Base-by-base conservation (phyloP, 64 coral and sea anemone genomes). In the Exaiptasia diaphana region DNA sequence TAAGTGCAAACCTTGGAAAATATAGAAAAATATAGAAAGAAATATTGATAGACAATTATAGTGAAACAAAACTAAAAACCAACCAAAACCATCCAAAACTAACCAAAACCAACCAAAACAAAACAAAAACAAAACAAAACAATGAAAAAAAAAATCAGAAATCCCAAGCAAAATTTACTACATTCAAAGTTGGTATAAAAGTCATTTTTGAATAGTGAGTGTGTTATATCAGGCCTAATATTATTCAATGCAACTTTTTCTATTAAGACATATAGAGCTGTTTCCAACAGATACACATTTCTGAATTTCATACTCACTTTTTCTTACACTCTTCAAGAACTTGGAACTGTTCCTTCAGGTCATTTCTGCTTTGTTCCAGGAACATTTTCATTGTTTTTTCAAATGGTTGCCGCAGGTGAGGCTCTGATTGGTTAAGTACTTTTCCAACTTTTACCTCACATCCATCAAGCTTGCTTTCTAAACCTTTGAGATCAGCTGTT, bases 241-340 rank as follows among this genome's bases (percentile, higher is more conserved):
- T n/a, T n/a, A n/a, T n/a, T n/a, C n/a, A n/a, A n/a, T n/a, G n/a
- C n/a, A n/a, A n/a, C n/a, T n/a, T n/a, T n/a, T n/a, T n/a, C n/a
- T n/a, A n/a, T n/a, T n/a, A n/a, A n/a, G n/a, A n/a, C n/a, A n/a
- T n/a, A n/a, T n/a, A n/a, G n/a, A n/a, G n/a, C n/a, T n/a, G n/a
- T n/a, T n/a, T n/a, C n/a, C n/a, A n/a, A n/a, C n/a, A n/a, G n/a
- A n/a, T n/a, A n/a, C n/a, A n/a, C n/a, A n/a, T n/a, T n/a, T n/a
- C n/a, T n/a, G n/a, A n/a, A n/a, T n/a, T 31, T 61, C 4, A 35
- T 20, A 58, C 52, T 13, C 79, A 95, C 91, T 84, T 71, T 74
- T 71, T 95, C 38, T 65, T 71, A 68, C 91, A 95, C 45, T 95
- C 91, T n/a, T 63, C 67, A 20, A 89, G 76, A 5, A 74, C 80